Conservation (phyloP, 2,888 invertebrate species). For the Tetranychus truncatus region DNA sequence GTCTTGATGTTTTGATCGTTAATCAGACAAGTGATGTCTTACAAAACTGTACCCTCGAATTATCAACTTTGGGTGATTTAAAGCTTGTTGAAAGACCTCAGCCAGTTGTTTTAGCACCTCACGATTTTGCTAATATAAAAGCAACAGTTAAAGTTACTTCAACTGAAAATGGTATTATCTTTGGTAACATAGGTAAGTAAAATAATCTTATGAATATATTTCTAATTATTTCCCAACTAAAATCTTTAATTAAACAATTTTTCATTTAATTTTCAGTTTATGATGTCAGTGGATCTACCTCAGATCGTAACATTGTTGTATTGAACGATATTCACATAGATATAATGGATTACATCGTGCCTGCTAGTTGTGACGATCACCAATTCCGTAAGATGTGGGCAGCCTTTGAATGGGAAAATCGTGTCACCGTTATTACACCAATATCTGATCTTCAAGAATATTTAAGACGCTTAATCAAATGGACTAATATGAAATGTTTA, state of each 20-base stretch:
- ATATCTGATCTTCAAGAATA: constrained; percentile 82
- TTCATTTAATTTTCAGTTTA: constrained; percentile 48
- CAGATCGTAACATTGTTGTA: constrained; percentile 89
- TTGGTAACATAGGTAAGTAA: constrained; percentile 79
- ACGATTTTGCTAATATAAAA: constrained; percentile 94
- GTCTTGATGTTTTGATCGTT: constrained; percentile 87
- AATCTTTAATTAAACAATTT: constrained; percentile 4
- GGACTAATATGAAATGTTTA: constrained; percentile 97
- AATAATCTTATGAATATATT: background rate
- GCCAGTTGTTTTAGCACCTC: constrained; percentile 80
- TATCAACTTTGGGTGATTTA: constrained; percentile 91
- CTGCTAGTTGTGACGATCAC: constrained; percentile 74
- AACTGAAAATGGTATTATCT: constrained; percentile 98
- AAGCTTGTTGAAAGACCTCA: constrained; percentile 94
- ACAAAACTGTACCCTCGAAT: constrained; percentile 89
- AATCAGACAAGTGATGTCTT: constrained; percentile 96
- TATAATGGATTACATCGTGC: constrained; percentile 97
- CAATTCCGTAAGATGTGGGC: constrained; percentile 99
- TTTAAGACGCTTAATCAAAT: constrained; percentile 68
- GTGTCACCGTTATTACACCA: constrained; percentile 77
- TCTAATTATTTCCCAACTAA: background rate
- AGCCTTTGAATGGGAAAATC: constrained; percentile 99
- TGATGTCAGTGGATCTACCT: constrained; percentile 76
- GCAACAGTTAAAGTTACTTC: constrained; percentile 98
- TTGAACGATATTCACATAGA: constrained; percentile 98